Conservation (phyloP, 2,888 invertebrate genomes). For the Escarpia spicata region DNA sequence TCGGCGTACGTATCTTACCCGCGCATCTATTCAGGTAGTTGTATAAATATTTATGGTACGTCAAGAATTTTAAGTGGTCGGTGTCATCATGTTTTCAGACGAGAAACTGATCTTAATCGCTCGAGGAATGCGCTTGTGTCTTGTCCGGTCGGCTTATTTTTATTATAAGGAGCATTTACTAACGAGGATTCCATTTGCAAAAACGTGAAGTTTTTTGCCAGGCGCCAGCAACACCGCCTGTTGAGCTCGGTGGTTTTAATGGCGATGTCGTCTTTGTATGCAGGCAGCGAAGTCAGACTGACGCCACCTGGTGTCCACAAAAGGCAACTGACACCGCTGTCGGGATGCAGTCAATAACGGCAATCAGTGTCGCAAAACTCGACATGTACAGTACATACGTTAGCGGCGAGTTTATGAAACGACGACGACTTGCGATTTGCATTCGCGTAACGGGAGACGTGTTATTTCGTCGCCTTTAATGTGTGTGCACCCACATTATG, state of each 20-base stretch:
- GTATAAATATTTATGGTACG: slow-evolving; percentile 4
- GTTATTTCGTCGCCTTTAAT: slow-evolving; percentile 10
- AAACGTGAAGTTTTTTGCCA: not conserved
- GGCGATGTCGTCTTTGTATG: not conserved
- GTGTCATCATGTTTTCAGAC: not conserved
- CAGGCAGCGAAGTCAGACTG: not conserved
- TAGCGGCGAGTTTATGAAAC: slow-evolving; percentile 16
- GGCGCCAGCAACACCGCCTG: not conserved
- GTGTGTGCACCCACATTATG: not conserved
- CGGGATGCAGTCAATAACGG: not conserved
- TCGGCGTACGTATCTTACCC: not conserved
- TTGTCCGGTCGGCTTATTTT: not conserved
- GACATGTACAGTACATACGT: not conserved
- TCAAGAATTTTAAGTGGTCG: slow-evolving; percentile 3
- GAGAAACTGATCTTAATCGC: not conserved
- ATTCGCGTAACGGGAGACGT: not conserved
- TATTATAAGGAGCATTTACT: not conserved
- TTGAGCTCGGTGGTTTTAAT: not conserved
- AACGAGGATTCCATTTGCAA: not conserved
- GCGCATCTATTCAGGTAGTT: not conserved
- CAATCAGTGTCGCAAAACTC: not conserved
- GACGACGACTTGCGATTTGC: not conserved
- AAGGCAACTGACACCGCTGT: not conserved
- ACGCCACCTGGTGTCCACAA: not conserved
- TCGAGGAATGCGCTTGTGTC: not conserved